A percentile compares a stretch with the other conserved stretches of the same genome.
Evolutionary conservation across 2,888 invertebrate species (phyloP).

Genomic region (Ceriagrion tenellum): DNA sequence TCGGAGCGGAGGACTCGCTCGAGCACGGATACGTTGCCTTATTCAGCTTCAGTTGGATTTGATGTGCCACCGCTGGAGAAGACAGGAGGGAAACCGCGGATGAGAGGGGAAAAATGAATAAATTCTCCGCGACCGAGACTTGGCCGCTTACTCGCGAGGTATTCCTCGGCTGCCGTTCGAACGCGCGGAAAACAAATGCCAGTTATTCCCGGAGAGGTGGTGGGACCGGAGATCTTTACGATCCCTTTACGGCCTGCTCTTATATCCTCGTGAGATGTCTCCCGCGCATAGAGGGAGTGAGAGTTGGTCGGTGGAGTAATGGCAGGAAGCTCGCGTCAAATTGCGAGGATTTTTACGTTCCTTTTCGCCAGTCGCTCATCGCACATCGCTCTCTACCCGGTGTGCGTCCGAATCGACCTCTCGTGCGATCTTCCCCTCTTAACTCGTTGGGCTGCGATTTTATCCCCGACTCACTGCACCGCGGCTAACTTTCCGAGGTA

Average conservation of each 20-base stretch:
- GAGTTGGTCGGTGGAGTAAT: neutral
- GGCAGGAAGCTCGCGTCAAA: conserved; percentile 28
- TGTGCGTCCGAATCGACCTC: neutral
- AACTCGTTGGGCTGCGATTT: too few species aligned
- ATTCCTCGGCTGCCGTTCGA: neutral
- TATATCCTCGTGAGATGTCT: conserved; percentile 24
- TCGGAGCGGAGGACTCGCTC: neutral
- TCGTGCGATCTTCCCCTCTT: neutral
- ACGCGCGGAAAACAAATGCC: neutral
- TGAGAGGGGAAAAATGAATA: neutral
- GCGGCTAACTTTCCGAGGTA: too few species aligned
- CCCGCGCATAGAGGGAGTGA: neutral
- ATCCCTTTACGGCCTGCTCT: conserved; percentile 5
- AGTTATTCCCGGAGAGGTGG: neutral
- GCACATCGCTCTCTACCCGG: too few species aligned
- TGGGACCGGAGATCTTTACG: neutral
- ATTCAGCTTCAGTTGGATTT: neutral
- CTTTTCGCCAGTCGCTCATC: neutral
- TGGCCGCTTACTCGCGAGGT: neutral
- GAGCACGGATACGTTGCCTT: neutral
- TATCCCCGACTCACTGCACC: too few species aligned
- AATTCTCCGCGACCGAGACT: neutral
- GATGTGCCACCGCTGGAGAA: neutral
- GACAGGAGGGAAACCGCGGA: neutral
- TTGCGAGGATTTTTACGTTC: neutral